Evolutionary conservation across 2,113 vertebrate genomes (phyloP).

Genomic region (Trogon surrucura): DNA sequence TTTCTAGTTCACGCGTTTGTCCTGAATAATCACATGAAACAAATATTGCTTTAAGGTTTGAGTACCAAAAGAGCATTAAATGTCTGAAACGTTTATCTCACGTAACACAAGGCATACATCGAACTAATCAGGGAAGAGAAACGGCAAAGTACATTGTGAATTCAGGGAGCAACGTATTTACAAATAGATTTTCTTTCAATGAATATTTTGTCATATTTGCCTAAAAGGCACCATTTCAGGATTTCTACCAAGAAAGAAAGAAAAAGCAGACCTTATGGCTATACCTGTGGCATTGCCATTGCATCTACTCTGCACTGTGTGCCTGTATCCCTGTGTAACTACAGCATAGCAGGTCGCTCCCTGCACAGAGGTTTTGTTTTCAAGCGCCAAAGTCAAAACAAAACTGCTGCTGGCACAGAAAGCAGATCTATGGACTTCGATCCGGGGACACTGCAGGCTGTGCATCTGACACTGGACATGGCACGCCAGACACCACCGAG

Average conservation of each 20-base stretch:
- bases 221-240: neutral
- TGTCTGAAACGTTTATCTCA: neutral
- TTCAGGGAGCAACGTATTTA: neutral
- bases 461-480: rapidly evolving
- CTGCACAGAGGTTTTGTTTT: neutral
- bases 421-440: rapidly evolving
- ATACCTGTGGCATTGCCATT: neutral
- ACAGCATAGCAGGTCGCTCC: neutral
- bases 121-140: neutral
- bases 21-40: neutral
- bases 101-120: rapidly evolving
- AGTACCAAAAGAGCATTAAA: neutral
- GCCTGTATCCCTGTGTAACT: rapidly evolving
- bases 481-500: neutral
- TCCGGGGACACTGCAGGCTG: rapidly evolving
- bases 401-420: neutral
- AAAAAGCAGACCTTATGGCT: neutral
- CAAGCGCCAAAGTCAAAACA: neutral
- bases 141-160: neutral
- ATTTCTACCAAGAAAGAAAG: neutral
- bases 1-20: neutral
- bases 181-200: neutral
- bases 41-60: neutral
- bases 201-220: neutral
- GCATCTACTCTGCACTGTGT: neutral